Evolutionary conservation across 2,113 vertebrate species (phyloP), one percentile per base, ranked within the genome.

Genomic region (Entomyzon cyanotis): DNA sequence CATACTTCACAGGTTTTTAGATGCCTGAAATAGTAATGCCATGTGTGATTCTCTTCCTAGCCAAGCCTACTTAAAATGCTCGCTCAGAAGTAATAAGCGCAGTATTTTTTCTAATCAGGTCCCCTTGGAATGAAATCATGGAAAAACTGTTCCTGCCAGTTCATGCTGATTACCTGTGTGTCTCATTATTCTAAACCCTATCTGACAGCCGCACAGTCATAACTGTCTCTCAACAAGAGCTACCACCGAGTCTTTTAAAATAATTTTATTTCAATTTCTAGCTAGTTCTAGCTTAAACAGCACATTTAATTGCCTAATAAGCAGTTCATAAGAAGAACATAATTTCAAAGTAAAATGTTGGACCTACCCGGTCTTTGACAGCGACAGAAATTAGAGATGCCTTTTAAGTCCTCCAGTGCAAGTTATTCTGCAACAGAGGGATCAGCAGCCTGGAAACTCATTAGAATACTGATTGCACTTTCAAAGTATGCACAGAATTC

Each of bases 341-440:
- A 89, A 96, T 96, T 97, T 97, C 95, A 96, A 97, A 97, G 94
- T 80, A 79, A 94, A 97, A 96, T 80, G 89, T 77, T 96, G 94
- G 93, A 93, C 86, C 89, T 93, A 89, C 94, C 93, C 75, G 49
- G 79, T 63, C 59, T 94, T 94, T 96, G 89, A 79, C 93, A 94
- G 79, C n/a, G 69, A 87, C 23, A n/a, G 90, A 91, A 89, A 97
- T 95, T 91, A 94, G 82, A 93, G 94, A 84, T 80, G 91, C 90
- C 84, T 97, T 97, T 96, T 84, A 91, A 97, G 91, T 84, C 73
- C 77, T 92, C 33, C 41, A 50, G 68, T 11, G n/a, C 41, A 92
- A 93, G 93, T 89, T 82, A 80, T 62, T 91, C 82, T 84, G 55
- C 56, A 88, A 35, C 70, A 76, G 70, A 88, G 59, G 78, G 90